Conservation (phyloP, 2,888 invertebrate genomes). For the Pocota personata region DNA sequence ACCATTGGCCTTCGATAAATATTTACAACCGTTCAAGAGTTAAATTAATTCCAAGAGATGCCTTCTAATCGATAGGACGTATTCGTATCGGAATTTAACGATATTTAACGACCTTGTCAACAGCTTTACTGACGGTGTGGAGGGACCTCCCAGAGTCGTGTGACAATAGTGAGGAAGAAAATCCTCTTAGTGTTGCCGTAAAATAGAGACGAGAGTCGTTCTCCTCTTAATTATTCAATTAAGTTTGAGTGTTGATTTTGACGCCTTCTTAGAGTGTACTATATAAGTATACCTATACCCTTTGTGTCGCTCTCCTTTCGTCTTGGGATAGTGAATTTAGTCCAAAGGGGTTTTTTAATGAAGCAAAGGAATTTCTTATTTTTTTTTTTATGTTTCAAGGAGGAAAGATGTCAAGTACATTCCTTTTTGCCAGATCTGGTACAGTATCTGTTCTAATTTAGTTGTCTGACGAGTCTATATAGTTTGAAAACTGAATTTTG, state of each 20-base stretch:
- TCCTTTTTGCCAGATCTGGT: background rate
- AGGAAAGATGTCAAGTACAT: constrained; percentile 54
- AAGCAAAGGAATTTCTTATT: constrained; percentile 44
- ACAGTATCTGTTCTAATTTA: constrained; percentile 27
- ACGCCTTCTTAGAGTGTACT: constrained; percentile 57
- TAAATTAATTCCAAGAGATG: constrained; percentile 53
- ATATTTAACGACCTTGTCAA: constrained; percentile 62
- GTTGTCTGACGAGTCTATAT: constrained; percentile 33
- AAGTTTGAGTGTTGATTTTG: constrained; percentile 71
- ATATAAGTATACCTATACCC: constrained; percentile 25
- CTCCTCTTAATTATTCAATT: constrained; percentile 71
- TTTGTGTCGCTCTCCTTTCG: constrained; percentile 45
- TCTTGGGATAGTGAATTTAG: background rate
- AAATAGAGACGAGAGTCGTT: constrained; percentile 20
- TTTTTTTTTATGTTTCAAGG: background rate
- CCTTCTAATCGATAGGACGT: constrained; percentile 55
- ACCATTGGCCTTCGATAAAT: constrained; percentile 66
- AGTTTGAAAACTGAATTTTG: constrained; percentile 59
- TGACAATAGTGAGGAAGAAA: constrained; percentile 35
- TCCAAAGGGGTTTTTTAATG: constrained; percentile 58
- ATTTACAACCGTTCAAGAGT: constrained; percentile 54
- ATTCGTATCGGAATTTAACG: constrained; percentile 60
- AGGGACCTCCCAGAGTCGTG: background rate
- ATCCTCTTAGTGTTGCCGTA: constrained; percentile 36
- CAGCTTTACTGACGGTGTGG: constrained; percentile 9